Evolutionary conservation across 2,888 invertebrate genomes (phyloP).

Genomic region (Hydroisotoma schaefferi): DNA sequence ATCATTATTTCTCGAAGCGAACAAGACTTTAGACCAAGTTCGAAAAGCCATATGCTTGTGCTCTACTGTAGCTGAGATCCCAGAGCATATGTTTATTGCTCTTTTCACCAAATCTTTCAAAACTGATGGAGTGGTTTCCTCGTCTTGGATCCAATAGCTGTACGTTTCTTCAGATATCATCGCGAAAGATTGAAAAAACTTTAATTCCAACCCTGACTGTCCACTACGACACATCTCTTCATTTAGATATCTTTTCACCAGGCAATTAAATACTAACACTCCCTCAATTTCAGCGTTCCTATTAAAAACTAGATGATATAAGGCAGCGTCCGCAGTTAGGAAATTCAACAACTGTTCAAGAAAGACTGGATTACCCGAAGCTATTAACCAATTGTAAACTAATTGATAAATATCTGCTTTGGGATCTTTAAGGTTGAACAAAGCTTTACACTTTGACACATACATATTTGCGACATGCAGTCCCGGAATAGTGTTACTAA

Average conservation of each 20-base stretch:
- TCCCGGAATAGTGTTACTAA: constrained; percentile 15
- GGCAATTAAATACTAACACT: neutral
- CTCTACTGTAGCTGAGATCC: constrained; percentile 23
- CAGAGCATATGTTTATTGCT: constrained; percentile 21
- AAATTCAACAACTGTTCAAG: neutral
- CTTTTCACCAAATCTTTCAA: constrained; percentile 12
- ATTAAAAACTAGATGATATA: neutral
- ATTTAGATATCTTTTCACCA: neutral
- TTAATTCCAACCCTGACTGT: constrained; percentile 21
- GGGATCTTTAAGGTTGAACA: neutral
- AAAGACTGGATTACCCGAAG: neutral
- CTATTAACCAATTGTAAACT: neutral
- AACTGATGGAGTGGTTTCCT: neutral
- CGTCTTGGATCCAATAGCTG: neutral
- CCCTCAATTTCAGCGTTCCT: neutral
- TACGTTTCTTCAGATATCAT: neutral
- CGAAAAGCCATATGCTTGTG: constrained; percentile 27
- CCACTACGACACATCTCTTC: neutral
- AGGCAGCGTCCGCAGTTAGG: neutral
- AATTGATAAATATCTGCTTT: neutral
- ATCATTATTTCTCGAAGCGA: neutral
- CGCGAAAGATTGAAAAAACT: constrained; percentile 25
- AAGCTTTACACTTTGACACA: neutral
- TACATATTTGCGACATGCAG: constrained; percentile 28
- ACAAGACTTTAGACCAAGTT: constrained; percentile 17